phyloP scores from a whole-genome alignment of 2,888 invertebrate genomes.

The Autographa pulchrina region DNA sequence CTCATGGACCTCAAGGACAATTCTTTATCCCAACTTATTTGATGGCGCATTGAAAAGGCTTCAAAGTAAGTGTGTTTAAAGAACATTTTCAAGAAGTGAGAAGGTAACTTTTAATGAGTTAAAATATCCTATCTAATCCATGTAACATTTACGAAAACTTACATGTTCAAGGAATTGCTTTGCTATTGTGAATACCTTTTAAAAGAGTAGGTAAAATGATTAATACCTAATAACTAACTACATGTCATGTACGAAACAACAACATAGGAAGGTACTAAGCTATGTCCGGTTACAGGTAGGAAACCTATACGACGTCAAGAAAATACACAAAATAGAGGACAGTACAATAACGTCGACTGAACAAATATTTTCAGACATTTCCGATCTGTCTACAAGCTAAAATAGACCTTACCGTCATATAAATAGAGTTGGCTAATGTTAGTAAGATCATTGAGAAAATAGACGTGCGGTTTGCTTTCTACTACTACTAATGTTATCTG shows the following conservation, averaged over 20 bases:
- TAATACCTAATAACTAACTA: background rate
- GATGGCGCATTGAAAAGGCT: background rate
- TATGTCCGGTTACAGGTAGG: conserved; percentile 25
- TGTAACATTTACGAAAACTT: too few relatives aligned
- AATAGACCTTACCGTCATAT: conserved; percentile 28
- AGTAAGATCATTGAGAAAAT: conserved; percentile 17
- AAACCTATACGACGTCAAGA: conserved; percentile 33
- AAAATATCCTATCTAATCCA: too few relatives aligned
- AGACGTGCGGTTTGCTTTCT: conserved; percentile 25
- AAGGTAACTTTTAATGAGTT: too few relatives aligned
- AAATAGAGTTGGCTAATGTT: conserved; percentile 27
- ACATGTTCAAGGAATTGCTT: too few relatives aligned
- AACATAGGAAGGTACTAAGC: background rate
- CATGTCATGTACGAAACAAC: conserved; percentile 11
- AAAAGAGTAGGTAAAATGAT: background rate
- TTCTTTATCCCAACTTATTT: background rate
- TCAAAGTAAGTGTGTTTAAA: background rate
- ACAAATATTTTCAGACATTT: conserved; percentile 55
- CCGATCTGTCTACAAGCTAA: conserved; percentile 12
- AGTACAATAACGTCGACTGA: conserved; percentile 32
- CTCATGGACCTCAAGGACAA: too few relatives aligned
- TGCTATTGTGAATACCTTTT: too few relatives aligned
- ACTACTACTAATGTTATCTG: conserved; percentile 4
- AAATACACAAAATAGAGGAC: conserved; percentile 44
- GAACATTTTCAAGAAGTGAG: background rate